Percentiles rank a stretch among this genome's conserved stretches.
Conservation (phyloP, 2,113 vertebrate genomes). For the Lagopus muta region DNA sequence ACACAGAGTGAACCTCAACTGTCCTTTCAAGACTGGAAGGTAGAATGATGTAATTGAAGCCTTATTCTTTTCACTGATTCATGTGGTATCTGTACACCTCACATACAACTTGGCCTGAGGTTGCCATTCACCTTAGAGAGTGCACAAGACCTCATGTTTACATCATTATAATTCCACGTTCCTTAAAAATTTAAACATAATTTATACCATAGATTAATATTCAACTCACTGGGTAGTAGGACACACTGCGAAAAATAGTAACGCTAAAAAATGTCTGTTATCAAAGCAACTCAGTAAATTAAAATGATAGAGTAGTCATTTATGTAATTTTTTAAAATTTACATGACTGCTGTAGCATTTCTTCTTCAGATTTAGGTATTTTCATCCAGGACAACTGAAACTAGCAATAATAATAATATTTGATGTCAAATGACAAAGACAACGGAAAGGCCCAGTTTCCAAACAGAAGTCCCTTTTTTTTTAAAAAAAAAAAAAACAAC, state of each 20-base stretch:
- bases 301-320: background rate
- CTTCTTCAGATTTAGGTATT: background rate
- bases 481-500: too few relatives aligned
- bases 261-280: fast-evolving
- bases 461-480: background rate
- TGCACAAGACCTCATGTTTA: fast-evolving
- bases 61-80: background rate
- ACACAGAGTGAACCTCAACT: background rate
- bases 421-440: background rate
- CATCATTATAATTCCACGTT: background rate
- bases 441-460: background rate
- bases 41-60: background rate
- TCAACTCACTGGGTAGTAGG: background rate
- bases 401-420: background rate
- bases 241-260: background rate
- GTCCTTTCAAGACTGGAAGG: background rate
- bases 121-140: background rate
- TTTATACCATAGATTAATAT: background rate
- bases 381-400: background rate
- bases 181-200: background rate
- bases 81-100: fast-evolving
- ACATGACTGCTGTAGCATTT: background rate
- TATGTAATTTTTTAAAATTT: background rate
- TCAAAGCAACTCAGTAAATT: background rate
- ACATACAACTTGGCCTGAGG: background rate